Evolutionary conservation across 2,888 invertebrate genomes (phyloP).

Genomic region (Leptinotarsa tumamoca): DNA sequence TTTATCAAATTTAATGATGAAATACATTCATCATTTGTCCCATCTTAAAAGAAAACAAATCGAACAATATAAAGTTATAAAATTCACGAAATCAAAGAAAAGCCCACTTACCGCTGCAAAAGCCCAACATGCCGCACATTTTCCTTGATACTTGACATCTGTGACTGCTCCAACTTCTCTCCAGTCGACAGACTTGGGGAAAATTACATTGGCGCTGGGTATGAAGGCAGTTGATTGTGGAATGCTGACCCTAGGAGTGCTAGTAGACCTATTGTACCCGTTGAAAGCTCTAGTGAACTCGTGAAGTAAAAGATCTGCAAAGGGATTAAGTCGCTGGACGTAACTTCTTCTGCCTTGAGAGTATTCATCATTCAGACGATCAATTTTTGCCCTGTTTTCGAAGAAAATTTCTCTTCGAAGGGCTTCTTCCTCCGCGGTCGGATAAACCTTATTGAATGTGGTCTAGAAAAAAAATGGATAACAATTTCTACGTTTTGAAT

Average conservation of each 20-base stretch:
- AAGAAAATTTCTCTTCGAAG: slow-evolving; percentile 62
- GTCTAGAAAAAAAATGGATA: slow-evolving; percentile 25
- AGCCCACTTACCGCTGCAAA: slow-evolving; percentile 63
- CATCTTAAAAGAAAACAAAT: neutral
- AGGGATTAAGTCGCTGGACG: slow-evolving; percentile 61
- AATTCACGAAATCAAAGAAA: neutral
- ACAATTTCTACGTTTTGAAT: neutral
- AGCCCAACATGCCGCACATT: slow-evolving; percentile 64
- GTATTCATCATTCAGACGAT: slow-evolving; percentile 60
- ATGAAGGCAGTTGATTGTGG: slow-evolving; percentile 57
- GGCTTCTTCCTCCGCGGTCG: slow-evolving; percentile 55
- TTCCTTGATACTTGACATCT: slow-evolving; percentile 60
- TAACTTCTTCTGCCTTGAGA: slow-evolving; percentile 57
- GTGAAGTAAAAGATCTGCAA: slow-evolving; percentile 61
- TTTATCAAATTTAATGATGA: too few species aligned
- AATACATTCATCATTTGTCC: too few species aligned
- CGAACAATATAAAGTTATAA: neutral
- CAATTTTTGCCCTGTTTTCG: slow-evolving; percentile 62
- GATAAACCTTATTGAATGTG: slow-evolving; percentile 61
- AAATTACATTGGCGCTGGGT: slow-evolving; percentile 60
- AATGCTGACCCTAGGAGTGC: slow-evolving; percentile 20
- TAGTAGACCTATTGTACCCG: slow-evolving; percentile 64
- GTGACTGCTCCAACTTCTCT: slow-evolving; percentile 62
- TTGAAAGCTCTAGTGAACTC: slow-evolving; percentile 62
- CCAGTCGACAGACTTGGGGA: slow-evolving; percentile 63